Percentiles rank a stretch among this genome's conserved stretches.
Evolutionary conservation across 2,797 vertebrate genomes (phyloP).

Genomic region (Helarctos malayanus): DNA sequence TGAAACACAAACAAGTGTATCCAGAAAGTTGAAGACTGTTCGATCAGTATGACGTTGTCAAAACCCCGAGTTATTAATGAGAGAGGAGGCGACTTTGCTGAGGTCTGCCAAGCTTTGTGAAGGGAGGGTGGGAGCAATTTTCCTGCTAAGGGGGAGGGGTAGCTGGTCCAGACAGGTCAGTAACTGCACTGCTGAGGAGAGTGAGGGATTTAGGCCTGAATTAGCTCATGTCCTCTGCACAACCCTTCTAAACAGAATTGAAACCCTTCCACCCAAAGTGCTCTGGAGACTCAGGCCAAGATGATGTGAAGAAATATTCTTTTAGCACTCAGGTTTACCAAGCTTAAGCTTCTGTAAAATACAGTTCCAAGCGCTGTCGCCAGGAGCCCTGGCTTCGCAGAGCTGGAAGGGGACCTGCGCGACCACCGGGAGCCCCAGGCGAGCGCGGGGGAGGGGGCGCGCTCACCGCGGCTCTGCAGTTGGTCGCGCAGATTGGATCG

Average conservation of each 20-base stretch:
- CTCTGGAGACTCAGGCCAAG: not conserved
- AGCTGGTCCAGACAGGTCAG: not conserved
- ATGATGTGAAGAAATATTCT: not conserved
- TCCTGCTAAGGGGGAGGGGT: not conserved
- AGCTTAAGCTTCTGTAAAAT: not conserved
- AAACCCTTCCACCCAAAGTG: not conserved
- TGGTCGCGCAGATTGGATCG: rapidly evolving
- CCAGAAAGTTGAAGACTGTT: not conserved
- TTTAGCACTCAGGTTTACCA: not conserved
- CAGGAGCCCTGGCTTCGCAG: too few species aligned
- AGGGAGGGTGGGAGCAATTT: too few species aligned
- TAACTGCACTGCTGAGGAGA: not conserved
- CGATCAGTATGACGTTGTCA: not conserved
- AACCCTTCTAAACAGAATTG: not conserved
- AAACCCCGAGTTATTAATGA: rapidly evolving
- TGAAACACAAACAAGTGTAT: too few species aligned
- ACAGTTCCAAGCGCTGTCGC: not conserved
- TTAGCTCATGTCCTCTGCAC: rapidly evolving
- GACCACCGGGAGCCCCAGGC: rapidly evolving
- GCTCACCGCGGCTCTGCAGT: not conserved
- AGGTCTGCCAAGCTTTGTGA: rapidly evolving
- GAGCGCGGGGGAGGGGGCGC: rapidly evolving
- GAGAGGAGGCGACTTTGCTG: not conserved
- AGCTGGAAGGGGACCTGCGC: not conserved
- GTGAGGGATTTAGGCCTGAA: not conserved